phyloP scores from a whole-genome alignment of 2,113 vertebrate genomes.

The Pycnonotus jocosus region DNA sequence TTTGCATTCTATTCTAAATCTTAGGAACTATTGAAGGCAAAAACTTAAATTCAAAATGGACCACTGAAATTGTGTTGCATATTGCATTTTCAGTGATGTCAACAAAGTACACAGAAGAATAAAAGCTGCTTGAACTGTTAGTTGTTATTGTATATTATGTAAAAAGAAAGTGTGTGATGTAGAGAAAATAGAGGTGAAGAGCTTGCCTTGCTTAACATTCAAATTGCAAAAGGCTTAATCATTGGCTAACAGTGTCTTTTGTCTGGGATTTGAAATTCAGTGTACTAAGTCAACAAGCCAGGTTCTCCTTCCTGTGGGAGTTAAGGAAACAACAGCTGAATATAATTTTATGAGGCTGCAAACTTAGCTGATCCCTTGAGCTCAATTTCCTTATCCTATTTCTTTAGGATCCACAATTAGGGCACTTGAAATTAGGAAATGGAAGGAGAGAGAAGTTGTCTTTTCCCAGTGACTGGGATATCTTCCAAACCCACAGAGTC shows the following conservation, averaged over 20 bases:
- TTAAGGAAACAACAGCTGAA: neutral
- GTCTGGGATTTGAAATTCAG: neutral
- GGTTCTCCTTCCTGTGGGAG: neutral
- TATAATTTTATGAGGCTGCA: neutral
- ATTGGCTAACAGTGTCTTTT: neutral
- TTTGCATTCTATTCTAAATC: neutral
- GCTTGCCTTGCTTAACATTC: neutral
- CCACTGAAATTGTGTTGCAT: neutral
- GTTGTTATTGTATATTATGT: neutral
- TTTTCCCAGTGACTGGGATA: neutral
- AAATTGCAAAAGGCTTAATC: neutral
- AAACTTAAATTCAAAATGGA: neutral
- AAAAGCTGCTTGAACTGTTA: neutral
- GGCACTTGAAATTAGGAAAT: neutral
- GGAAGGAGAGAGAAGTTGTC: neutral
- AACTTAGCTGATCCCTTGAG: neutral
- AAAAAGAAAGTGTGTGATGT: neutral
- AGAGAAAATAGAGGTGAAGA: neutral
- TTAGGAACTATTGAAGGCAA: neutral
- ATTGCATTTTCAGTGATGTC: neutral
- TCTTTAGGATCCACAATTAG: neutral
- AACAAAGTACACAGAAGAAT: neutral
- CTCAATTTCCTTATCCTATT: neutral
- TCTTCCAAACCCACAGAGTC: neutral
- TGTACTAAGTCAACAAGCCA: neutral